A percentile compares a stretch with the other conserved stretches of the same genome.
These are phyloP conservation scores for Amblyjoppa proteus DNA, from an alignment of 2,888 invertebrate genomes.

Conservation along the genomic window DNA sequence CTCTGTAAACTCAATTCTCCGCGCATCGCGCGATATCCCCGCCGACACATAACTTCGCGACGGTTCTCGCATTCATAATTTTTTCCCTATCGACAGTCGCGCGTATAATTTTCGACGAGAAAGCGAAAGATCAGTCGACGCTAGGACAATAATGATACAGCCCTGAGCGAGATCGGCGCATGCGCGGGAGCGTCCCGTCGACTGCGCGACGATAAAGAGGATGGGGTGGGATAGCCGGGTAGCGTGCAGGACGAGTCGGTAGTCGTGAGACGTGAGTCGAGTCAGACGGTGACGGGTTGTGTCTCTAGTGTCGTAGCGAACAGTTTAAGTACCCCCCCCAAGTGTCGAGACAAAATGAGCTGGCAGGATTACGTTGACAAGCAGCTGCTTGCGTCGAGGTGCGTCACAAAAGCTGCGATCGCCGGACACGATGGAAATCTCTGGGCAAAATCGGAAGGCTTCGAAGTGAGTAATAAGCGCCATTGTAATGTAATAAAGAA, in stretches of 20 bases:
- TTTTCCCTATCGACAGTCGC: neutral
- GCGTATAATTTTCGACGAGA: neutral
- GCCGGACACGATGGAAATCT: constrained; percentile 98
- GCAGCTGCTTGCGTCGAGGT: constrained; percentile 97
- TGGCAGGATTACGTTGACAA: constrained; percentile 99
- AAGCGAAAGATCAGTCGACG: neutral
- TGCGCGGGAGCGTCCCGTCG: constrained; percentile 42
- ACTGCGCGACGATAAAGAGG: constrained; percentile 16
- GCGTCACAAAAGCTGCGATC: constrained; percentile 97
- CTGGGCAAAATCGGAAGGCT: constrained; percentile 97
- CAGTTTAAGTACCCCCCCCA: constrained; percentile 71
- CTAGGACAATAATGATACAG: constrained; percentile 24
- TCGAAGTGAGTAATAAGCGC: constrained; percentile 92
- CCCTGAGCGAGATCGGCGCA: constrained; percentile 45
- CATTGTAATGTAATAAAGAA: constrained; percentile 12
- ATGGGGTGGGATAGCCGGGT: constrained; percentile 60
- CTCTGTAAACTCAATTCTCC: constrained; percentile 3
- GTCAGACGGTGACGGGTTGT: constrained; percentile 81
- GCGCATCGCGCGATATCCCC: neutral
- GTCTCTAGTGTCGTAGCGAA: constrained; percentile 79
- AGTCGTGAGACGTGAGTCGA: constrained; percentile 81
- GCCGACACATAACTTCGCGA: neutral
- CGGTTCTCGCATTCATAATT: neutral
- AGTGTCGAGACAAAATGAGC: constrained; percentile 89
- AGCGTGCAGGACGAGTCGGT: constrained; percentile 71